Percentiles rank a stretch among this genome's conserved stretches.
phyloP scores from a whole-genome alignment of 2,888 invertebrate genomes.

The Cheilosia soror region DNA sequence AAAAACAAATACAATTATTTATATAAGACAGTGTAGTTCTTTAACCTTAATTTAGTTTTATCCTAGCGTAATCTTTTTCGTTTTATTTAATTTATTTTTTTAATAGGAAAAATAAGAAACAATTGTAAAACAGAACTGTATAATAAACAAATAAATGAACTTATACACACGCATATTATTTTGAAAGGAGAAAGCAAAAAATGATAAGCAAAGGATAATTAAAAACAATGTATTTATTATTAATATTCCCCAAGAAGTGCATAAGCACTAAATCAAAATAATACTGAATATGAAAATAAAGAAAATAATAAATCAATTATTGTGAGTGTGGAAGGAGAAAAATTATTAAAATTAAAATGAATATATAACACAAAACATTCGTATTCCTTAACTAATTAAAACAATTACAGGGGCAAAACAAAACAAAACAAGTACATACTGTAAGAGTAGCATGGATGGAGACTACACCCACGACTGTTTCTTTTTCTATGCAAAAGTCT shows the following conservation, averaged over 20 bases:
- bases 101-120: conserved; percentile 32
- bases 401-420: background rate
- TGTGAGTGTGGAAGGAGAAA: conserved; percentile 32
- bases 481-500: no score
- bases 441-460: no score
- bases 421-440: no score
- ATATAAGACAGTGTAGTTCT: conserved; percentile 18
- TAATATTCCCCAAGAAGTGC: conserved; percentile 31
- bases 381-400: background rate
- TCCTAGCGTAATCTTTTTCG: conserved; percentile 38
- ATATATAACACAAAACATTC: conserved; percentile 33
- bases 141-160: conserved; percentile 22
- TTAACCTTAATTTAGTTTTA: conserved; percentile 19
- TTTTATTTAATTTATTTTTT: conserved; percentile 34
- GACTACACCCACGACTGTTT: no score
- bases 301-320: conserved; percentile 39
- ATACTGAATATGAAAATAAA: conserved; percentile 21
- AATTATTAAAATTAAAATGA: conserved; percentile 55
- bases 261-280: conserved; percentile 39
- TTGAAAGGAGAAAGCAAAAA: conserved; percentile 19
- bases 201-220: background rate
- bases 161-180: conserved; percentile 50
- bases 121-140: conserved; percentile 61
- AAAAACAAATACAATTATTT: conserved; percentile 23
- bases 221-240: conserved; percentile 56